A percentile compares a stretch with the other conserved stretches of the same genome.
Conservation (phyloP, 1,140 invertebrate species). For the Drosophila pseudoobscura region DNA sequence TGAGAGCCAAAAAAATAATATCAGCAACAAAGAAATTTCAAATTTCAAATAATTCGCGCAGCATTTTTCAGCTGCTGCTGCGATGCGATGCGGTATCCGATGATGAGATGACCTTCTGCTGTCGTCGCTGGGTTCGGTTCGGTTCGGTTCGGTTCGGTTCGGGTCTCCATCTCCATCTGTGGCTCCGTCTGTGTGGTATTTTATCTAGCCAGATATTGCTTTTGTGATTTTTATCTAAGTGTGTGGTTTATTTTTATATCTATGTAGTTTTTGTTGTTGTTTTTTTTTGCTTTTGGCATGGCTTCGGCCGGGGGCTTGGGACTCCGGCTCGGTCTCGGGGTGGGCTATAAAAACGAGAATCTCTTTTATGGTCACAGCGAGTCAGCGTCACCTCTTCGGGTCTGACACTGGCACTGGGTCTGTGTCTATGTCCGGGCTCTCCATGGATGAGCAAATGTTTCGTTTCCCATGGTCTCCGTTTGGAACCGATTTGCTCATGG, state of each 20-base stretch:
- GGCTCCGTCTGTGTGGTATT: conserved; percentile 62
- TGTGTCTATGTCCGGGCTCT: conserved; percentile 10
- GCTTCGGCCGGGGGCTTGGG: too few species aligned
- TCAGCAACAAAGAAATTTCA: conserved; percentile 18
- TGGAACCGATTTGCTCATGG: conserved; percentile 44
- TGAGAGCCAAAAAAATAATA: conserved; percentile 40
- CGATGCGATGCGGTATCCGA: too few species aligned
- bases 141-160: conserved; percentile 36
- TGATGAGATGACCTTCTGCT: conserved; percentile 63
- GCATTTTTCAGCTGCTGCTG: conserved; percentile 35
- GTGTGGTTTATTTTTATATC: conserved; percentile 74
- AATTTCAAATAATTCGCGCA: conserved; percentile 71
- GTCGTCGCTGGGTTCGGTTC: too few species aligned
- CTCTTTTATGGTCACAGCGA: conserved; percentile 79
- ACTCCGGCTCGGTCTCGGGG: conserved; percentile 4
- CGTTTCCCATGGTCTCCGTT: conserved; percentile 68
- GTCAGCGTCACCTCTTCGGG: conserved; percentile 63
- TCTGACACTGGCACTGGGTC: not conserved
- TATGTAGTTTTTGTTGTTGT: conserved; percentile 61
- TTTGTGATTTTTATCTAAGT: conserved; percentile 82
- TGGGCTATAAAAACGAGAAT: conserved; percentile 78
- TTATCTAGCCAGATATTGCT: conserved; percentile 79
- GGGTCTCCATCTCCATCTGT: conserved; percentile 6
- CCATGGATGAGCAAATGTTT: conserved; percentile 69
- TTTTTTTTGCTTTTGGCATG: conserved; percentile 27